These are phyloP conservation scores for Oscheius sp. DNA, from an alignment of 2,888 invertebrate species.

Conservation along the genomic window DNA sequence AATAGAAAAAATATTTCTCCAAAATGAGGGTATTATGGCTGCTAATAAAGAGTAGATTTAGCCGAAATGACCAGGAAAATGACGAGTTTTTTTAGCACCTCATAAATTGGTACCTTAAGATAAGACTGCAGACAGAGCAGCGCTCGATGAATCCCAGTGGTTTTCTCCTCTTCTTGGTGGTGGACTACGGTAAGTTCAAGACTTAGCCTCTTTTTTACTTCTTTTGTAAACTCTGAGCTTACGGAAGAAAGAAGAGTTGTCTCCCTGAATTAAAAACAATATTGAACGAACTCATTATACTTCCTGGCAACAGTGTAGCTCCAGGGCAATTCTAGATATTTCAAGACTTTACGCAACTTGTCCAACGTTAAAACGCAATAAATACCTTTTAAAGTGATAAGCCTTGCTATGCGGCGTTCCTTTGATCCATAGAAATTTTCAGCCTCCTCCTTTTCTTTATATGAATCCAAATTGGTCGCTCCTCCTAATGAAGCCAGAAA, in stretches of 20 bases:
- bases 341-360: background rate
- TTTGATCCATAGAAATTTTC: background rate
- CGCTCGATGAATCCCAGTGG: background rate
- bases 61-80: background rate
- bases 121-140: constrained; percentile 4
- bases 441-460: background rate
- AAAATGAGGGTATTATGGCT: background rate
- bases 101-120: constrained; percentile 1
- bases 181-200: background rate
- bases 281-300: too few species aligned
- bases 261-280: too few species aligned
- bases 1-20: too few species aligned
- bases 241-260: too few species aligned
- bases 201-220: background rate
- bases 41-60: background rate
- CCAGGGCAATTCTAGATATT: too few species aligned
- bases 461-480: background rate
- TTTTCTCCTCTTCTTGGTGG: background rate
- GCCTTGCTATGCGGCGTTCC: background rate
- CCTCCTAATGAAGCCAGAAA: constrained; percentile 7
- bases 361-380: constrained; percentile 16
- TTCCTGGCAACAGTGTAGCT: too few species aligned
- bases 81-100: constrained; percentile 1
- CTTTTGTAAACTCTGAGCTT: too few species aligned
- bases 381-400: background rate